These are phyloP conservation scores for Uloborus plumipes DNA, from an alignment of 2,888 invertebrate genomes.

Conservation along the genomic window DNA sequence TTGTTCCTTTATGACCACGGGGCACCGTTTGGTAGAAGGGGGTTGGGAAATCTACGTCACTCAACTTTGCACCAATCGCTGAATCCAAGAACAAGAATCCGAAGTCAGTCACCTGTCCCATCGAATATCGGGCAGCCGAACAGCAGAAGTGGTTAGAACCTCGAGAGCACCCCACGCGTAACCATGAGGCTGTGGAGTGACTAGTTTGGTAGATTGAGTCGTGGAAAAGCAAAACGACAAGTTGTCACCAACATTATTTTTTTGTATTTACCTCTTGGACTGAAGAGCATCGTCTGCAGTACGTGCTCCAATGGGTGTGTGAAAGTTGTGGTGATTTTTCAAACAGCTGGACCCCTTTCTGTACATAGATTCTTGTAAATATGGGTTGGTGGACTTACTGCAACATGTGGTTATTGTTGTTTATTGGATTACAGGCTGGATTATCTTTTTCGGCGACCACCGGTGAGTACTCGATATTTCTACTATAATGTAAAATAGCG, in stretches of 20 bases:
- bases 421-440: constrained; percentile 51
- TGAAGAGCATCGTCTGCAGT: constrained; percentile 16
- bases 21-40: constrained; percentile 34
- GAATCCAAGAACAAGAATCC: background rate
- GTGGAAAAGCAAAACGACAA: background rate
- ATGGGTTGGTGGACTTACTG: constrained; percentile 44
- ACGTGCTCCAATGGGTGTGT: constrained; percentile 53
- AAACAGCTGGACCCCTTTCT: constrained; percentile 28
- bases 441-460: constrained; percentile 26
- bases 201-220: constrained; percentile 16
- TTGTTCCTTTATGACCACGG: constrained; percentile 53
- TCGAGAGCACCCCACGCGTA: constrained; percentile 48
- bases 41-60: constrained; percentile 42
- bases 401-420: constrained; percentile 48
- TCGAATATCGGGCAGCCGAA: constrained; percentile 30
- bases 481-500: too few species aligned
- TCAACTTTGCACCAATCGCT: constrained; percentile 42
- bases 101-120: constrained; percentile 53
- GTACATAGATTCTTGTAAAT: constrained; percentile 56
- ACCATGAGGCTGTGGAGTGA: constrained; percentile 47
- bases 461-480: constrained; percentile 18
- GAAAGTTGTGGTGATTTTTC: constrained; percentile 26
- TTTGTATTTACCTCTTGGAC: constrained; percentile 13
- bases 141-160: constrained; percentile 41
- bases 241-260: constrained; percentile 15